Conservation (phyloP, 2,888 invertebrate species). For the Sesamia inferens region DNA sequence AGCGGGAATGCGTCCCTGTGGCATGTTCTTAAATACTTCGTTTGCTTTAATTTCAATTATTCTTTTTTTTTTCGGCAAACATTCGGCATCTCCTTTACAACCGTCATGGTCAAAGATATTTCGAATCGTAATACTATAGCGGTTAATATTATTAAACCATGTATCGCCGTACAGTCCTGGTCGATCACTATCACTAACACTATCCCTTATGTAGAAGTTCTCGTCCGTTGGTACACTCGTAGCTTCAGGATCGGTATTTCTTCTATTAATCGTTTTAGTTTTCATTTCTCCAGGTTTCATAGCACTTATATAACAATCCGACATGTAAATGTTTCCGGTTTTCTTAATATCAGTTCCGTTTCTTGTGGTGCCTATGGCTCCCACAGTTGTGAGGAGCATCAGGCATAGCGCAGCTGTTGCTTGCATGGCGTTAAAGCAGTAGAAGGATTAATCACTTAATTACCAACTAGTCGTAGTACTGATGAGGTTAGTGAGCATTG, state of each 20-base stretch:
- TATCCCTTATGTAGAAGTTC: background rate
- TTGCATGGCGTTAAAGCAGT: conserved; percentile 2
- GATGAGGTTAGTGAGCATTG: background rate
- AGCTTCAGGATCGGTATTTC: background rate
- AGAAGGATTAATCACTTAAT: background rate
- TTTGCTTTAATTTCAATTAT: conserved; percentile 14
- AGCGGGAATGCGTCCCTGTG: background rate
- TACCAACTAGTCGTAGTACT: background rate
- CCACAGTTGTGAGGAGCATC: conserved; percentile 4
- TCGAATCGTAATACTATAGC: conserved; percentile 8
- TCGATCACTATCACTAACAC: background rate
- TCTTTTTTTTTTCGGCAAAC: background rate
- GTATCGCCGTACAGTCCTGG: background rate
- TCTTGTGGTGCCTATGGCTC: background rate
- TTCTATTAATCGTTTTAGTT: background rate
- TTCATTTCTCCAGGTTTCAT: conserved; percentile 10
- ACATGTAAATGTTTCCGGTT: conserved; percentile 11
- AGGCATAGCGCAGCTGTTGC: background rate
- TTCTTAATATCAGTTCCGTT: background rate
- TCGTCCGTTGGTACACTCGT: background rate
- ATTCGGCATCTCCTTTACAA: background rate
- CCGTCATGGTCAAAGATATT: background rate
- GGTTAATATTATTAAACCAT: conserved; percentile 11
- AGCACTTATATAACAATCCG: conserved; percentile 16
- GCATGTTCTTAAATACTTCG: conserved; percentile 13